A percentile compares a stretch with the other conserved stretches of the same genome.
Evolutionary conservation across 2,797 vertebrate genomes (phyloP).

Genomic region (Pitangus sulphuratus): DNA sequence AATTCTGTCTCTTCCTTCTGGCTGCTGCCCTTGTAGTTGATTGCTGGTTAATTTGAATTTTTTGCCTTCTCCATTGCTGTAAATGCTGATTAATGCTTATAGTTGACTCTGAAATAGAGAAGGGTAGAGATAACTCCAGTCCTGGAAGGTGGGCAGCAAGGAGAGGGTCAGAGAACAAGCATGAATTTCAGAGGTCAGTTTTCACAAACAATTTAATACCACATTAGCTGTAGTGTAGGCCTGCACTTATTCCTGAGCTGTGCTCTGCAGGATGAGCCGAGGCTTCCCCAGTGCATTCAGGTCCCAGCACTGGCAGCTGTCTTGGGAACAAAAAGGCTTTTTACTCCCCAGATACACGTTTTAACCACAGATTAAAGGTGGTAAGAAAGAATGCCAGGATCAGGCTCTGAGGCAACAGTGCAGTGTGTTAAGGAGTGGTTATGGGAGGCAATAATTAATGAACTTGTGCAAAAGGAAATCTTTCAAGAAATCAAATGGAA

Average conservation of each 20-base stretch:
- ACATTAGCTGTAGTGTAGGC: not conserved
- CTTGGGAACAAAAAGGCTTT: not conserved
- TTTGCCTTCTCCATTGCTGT: rapidly evolving
- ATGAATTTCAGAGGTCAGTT: not conserved
- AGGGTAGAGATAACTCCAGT: not conserved
- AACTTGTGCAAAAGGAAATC: not conserved
- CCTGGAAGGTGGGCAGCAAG: not conserved
- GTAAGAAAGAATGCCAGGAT: not conserved
- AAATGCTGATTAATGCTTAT: not conserved
- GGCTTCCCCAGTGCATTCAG: not conserved
- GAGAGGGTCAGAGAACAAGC: not conserved
- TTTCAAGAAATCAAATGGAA: not conserved
- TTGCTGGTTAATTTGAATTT: not conserved
- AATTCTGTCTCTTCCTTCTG: not conserved
- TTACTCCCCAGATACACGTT: not conserved
- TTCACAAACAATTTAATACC: not conserved
- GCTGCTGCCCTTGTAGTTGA: not conserved
- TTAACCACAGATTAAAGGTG: not conserved
- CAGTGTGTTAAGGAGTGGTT: not conserved
- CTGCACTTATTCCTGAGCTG: not conserved
- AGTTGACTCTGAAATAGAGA: not conserved
- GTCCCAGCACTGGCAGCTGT: not conserved
- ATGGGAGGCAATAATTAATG: not conserved
- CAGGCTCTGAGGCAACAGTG: not conserved
- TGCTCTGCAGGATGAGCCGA: not conserved